Evolutionary conservation across 2,888 invertebrate genomes (phyloP).

Genomic region (Catotricha subobsoleta): DNA sequence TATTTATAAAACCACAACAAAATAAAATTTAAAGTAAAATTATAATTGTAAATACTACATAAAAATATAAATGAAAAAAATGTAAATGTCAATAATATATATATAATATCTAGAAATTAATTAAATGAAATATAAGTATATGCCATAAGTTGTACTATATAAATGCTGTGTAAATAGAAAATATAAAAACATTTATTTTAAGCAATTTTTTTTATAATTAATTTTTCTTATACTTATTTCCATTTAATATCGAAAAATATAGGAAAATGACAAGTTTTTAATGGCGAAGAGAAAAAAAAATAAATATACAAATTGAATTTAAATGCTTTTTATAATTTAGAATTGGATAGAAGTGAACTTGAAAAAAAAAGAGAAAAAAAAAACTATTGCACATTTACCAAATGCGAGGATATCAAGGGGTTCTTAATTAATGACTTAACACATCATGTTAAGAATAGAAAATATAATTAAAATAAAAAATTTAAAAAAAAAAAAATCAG

Average conservation of each 20-base stretch:
- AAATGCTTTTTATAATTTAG: neutral
- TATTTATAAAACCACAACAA: neutral
- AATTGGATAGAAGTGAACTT: neutral
- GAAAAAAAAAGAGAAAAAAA: neutral
- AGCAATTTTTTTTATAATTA: no score
- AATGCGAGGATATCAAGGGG: constrained; percentile 2
- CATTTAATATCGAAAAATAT: no score
- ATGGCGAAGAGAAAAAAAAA: neutral
- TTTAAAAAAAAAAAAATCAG: neutral
- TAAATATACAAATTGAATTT: neutral
- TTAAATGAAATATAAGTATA: no score
- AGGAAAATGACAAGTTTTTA: no score
- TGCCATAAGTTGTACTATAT: no score
- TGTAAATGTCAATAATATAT: constrained; percentile 1
- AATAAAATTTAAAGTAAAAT: neutral
- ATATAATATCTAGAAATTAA: no score
- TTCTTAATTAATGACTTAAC: neutral
- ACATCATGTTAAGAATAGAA: neutral
- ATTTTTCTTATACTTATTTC: no score
- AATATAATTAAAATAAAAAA: neutral
- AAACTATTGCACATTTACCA: no score
- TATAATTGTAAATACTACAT: neutral
- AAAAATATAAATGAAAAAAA: neutral
- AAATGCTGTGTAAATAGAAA: no score
- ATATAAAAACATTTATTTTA: no score